Base-by-base conservation (phyloP, 37 sponge, comb jelly and placozoan species). In the Dysidea cf. avara region DNA sequence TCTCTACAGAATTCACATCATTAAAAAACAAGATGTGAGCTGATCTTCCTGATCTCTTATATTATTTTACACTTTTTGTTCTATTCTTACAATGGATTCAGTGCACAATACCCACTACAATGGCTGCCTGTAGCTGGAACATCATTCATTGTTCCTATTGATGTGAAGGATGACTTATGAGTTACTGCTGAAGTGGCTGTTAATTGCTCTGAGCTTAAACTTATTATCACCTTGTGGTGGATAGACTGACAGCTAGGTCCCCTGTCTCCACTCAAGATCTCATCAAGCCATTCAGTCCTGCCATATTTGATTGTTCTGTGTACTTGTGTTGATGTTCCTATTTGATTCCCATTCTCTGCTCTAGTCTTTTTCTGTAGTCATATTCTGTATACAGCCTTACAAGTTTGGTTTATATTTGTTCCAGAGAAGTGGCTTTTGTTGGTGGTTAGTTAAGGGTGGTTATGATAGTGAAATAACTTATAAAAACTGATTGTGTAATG, bases 1-100 rank as follows among this genome's bases (percentile, higher is more conserved):
- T 0, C 84, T 90, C 31, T 92, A 79, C 32, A 51, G 99, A 32
- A 61, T 95, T 2, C 94, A 99, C 31, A 86, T 99, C 62, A 79
- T 81, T 54, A 88, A 83, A 43, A 83, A 84, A 68, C 71, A 35
- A 48, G 70, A 64, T 30, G 64, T 53, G 53, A 3, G 49, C 38
- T 37, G n/a, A n/a, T n/a, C n/a, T n/a, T 30, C 12, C 4, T 3
- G 29, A 43, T 11, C 35, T 7, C 24, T 38, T 6, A 24, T 4
- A 25, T 14, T 20, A 40, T 16, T 7, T 25, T n/a, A 7, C 30
- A 7, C 52, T 9, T 12, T 43, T 9, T 12, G 46, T 59, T 9
- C 56, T 5, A 54, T 30, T 17, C 21, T n/a, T 55, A 18, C 35
- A 33, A 43, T 43, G 46, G 46, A 43, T 43, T 43, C 46, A 43